Evolutionary conservation across 2,113 vertebrate species (phyloP), one percentile per base, ranked within the genome.

Genomic region (Sinocyclocheilus anshuiensis): DNA sequence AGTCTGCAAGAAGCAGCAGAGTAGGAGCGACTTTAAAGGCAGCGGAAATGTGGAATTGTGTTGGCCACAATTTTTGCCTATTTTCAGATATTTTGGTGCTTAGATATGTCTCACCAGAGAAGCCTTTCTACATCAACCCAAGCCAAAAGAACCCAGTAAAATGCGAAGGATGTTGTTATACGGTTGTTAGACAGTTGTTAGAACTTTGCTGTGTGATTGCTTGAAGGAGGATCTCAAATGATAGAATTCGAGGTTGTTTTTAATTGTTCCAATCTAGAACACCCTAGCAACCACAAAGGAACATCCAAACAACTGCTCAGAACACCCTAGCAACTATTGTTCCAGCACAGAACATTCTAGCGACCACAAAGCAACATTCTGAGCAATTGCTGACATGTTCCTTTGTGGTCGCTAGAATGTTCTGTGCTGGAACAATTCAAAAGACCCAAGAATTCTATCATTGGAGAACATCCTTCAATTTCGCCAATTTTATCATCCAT

Each of bases 31-130:
- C 72, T 75, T 48, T 42, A 75, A 75, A 75, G 72, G 72, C 3
- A 6, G 22, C n/a, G n/a, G 8, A 77, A 77, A 77, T 20, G 8
- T 53, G 48, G 33, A 39, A n/a, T 74, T 12, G 71, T 74, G 71
- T 74, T 45, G 71, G 72, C 22, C n/a, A 15, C 72, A 75, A 13
- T n/a, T n/a, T 45, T 48, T 53, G n/a, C 42, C 53, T 50, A 77
- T 77, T 77, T 77, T 77, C 72, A 50, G 74, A 53, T 77, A 77
- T 75, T 75, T 75, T 74, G 5, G 20, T 48, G 39, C 22, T 6
- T 75, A 75, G 39, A 75, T 53, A 16, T 29, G 24, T 50, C 48
- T 26, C n/a, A 53, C n/a, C 11, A 24, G 48, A 11, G 13, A 77
- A 2, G 24, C 48, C 24, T 26, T 26, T 77, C 15, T 4, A 20